Evolutionary conservation across 2,888 invertebrate species (phyloP).

Genomic region (Synanthedon myopaeformis): DNA sequence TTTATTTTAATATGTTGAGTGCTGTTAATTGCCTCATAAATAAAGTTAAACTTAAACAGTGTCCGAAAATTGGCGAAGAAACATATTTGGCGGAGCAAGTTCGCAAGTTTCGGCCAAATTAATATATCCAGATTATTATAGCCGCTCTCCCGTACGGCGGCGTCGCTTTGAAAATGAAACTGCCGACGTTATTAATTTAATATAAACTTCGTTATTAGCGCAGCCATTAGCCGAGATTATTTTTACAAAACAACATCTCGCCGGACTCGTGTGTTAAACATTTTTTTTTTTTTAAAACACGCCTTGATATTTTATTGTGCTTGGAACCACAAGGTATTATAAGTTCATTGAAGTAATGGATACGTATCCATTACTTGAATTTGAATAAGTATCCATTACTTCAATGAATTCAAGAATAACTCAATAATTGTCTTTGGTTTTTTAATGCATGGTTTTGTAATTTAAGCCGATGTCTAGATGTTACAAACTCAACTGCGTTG

Average conservation of each 20-base stretch:
- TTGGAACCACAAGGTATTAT: too few relatives aligned
- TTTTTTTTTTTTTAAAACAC: too few relatives aligned
- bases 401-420: too few relatives aligned
- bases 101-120: conserved; percentile 12
- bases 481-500: too few relatives aligned
- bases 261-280: too few relatives aligned
- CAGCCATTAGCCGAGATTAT: not conserved
- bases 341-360: too few relatives aligned
- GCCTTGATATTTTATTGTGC: too few relatives aligned
- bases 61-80: conserved; percentile 13
- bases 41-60: conserved; percentile 14
- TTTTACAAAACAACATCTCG: not conserved
- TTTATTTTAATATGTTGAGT: conserved; percentile 16
- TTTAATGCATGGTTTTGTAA: too few relatives aligned
- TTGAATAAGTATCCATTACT: too few relatives aligned
- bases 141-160: not conserved
- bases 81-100: conserved; percentile 13
- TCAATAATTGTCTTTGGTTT: too few relatives aligned
- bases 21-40: conserved; percentile 22
- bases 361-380: too few relatives aligned
- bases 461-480: too few relatives aligned
- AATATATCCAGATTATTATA: conserved; percentile 6
- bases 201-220: not conserved
- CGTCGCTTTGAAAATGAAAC: not conserved
- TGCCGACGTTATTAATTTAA: not conserved